Base-by-base conservation (phyloP, 2,888 invertebrate species). In the Phengaris arion region DNA sequence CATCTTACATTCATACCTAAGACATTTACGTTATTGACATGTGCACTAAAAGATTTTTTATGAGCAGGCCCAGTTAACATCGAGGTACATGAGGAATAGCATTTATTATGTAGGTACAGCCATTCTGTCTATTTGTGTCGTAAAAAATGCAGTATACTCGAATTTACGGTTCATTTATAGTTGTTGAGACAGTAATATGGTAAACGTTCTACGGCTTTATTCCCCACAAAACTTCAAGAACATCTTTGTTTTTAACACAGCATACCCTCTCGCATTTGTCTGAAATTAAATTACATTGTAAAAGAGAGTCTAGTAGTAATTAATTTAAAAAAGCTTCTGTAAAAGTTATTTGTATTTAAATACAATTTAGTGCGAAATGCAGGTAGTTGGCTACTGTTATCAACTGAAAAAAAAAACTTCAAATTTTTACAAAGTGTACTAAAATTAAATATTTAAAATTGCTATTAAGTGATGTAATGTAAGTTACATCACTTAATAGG, bases 141-240 rank as follows among this genome's bases (percentile, higher is more conserved):
- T 72, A 72, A 72, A 70, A 52, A 72, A 51, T 48, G 6, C 52
- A 35, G 54, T 72, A 54, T n/a, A 12, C 72, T 54, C 35, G 35
- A 72, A 72, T 72, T 72, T 72, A 72, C 52, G 72, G 72, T 22
- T 72, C 15, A 70, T 70, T 70, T 70, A 70, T 70, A 48, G 70
- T 70, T 51, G 48, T 68, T 46, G 46, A 51, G 70, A 70, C 70
- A 64, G 70, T 48, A 13, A 48, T 48, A 70, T 15, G 46, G 6
- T 64, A 22, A 22, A 64, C 64, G 64, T 35, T 35, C 64, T 64
- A 64, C 64, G 35, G 6, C 22, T 15, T 22, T 35, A 35, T 59
- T 12, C 35, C 6, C 22, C 5, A 64, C 64, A 6, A 35, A 3
- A 35, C 35, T 35, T 12, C 35, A 12, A 35, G 10, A 35, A 59